Percentiles rank a stretch among this genome's conserved stretches.
phyloP scores from a whole-genome alignment of 1,140 invertebrate species.

The Listronotus bonariensis region DNA sequence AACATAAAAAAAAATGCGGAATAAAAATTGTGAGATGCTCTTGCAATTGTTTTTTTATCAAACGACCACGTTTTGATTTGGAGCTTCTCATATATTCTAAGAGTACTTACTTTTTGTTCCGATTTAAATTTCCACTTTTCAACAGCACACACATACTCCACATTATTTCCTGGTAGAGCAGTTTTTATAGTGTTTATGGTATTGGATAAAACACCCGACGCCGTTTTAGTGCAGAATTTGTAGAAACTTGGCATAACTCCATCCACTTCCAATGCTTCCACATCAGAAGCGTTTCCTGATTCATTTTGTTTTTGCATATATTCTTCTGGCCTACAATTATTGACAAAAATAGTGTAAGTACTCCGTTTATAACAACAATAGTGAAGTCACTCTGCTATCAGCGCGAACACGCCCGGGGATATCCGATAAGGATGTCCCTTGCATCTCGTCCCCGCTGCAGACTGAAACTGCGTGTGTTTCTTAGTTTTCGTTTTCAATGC shows the following conservation, averaged over 20 bases:
- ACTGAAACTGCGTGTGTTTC: too few relatives aligned
- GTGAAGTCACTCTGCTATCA: too few relatives aligned
- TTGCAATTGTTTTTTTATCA: neutral
- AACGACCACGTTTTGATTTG: too few relatives aligned
- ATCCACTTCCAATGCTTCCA: conserved; percentile 42
- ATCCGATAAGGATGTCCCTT: too few relatives aligned
- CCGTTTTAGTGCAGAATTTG: conserved; percentile 53
- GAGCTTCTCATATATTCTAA: neutral
- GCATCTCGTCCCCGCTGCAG: too few relatives aligned
- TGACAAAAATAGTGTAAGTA: too few relatives aligned
- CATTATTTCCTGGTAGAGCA: conserved; percentile 48
- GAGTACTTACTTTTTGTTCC: conserved; percentile 31
- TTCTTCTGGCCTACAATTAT: conserved; percentile 42
- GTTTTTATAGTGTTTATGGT: conserved; percentile 54
- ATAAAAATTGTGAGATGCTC: too few relatives aligned
- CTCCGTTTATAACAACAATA: too few relatives aligned
- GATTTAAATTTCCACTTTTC: conserved; percentile 41
- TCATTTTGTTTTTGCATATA: conserved; percentile 36
- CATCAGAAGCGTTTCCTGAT: conserved; percentile 29
- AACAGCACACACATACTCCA: conserved; percentile 33
- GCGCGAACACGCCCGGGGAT: too few relatives aligned
- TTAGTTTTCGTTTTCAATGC: too few relatives aligned
- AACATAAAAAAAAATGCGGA: too few relatives aligned
- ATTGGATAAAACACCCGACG: conserved; percentile 53
- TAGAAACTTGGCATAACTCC: conserved; percentile 52